A percentile compares a stretch with the other conserved stretches of the same genome.
These are phyloP conservation scores for Melolontha melolontha DNA, from an alignment of 2,888 invertebrate genomes.

Conservation along the genomic window DNA sequence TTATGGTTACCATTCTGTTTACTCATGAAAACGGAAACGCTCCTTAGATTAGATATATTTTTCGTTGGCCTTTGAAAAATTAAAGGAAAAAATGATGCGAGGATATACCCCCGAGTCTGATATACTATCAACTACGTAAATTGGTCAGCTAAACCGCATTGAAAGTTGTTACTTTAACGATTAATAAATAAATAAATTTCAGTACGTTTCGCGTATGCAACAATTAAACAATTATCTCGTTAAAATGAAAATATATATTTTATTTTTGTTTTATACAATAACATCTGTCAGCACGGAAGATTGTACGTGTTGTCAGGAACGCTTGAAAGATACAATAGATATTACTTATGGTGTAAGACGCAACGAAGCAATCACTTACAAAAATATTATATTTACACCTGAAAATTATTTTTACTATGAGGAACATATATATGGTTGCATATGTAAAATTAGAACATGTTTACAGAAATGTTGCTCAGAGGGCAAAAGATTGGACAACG, in stretches of 20 bases:
- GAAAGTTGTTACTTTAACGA: neutral
- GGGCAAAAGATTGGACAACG: slow-evolving; percentile 5
- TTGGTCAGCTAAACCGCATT: slow-evolving; percentile 3
- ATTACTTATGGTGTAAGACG: slow-evolving; percentile 8
- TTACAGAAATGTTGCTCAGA: slow-evolving; percentile 27
- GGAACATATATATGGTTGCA: slow-evolving; percentile 21
- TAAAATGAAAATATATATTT: neutral
- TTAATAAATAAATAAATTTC: too few species aligned
- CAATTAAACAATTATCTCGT: neutral
- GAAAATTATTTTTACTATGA: slow-evolving; percentile 19
- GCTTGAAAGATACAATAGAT: slow-evolving; percentile 3
- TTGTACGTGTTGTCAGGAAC: slow-evolving; percentile 3
- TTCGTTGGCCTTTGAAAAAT: too few species aligned
- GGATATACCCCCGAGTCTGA: too few species aligned
- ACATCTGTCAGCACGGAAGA: neutral
- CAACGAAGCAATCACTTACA: neutral
- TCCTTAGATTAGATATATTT: too few species aligned
- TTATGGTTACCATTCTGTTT: too few species aligned
- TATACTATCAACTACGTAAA: too few species aligned
- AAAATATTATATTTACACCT: slow-evolving; percentile 9
- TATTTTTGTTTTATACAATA: neutral
- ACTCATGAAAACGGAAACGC: too few species aligned
- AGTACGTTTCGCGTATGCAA: too few species aligned
- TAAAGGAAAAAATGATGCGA: too few species aligned
- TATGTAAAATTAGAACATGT: slow-evolving; percentile 27